These are phyloP conservation scores for Phaetusa simplex DNA, from an alignment of 2,113 vertebrate species.

Conservation along the genomic window DNA sequence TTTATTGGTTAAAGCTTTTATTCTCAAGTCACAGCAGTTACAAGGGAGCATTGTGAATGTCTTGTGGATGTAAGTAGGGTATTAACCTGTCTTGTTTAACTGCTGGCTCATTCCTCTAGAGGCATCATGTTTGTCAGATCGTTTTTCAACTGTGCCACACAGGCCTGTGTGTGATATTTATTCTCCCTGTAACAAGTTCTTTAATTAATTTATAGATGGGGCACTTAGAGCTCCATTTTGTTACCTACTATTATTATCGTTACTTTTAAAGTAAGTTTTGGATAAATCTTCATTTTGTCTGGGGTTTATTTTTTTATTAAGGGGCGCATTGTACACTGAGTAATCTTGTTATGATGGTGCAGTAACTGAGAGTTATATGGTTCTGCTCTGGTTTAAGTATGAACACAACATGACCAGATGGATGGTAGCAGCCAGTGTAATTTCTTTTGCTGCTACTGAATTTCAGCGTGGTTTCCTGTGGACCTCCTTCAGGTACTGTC, in stretches of 20 bases:
- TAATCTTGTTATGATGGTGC: neutral
- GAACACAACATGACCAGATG: neutral
- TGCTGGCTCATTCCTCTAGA: slow-evolving; percentile 58
- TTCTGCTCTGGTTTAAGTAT: neutral
- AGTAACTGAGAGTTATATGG: neutral
- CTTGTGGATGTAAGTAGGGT: slow-evolving; percentile 38
- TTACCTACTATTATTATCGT: neutral
- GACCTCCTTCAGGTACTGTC: neutral
- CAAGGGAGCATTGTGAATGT: slow-evolving; percentile 13
- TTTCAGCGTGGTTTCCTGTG: neutral
- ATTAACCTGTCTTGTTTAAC: slow-evolving; percentile 66
- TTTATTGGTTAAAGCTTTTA: slow-evolving; percentile 63
- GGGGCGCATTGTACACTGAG: neutral
- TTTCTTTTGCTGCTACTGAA: neutral
- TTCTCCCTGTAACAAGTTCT: slow-evolving; percentile 25
- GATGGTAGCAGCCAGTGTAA: neutral
- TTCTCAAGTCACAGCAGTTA: slow-evolving; percentile 14
- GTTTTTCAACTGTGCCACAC: slow-evolving; percentile 64
- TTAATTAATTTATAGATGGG: slow-evolving; percentile 26
- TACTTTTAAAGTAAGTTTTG: neutral
- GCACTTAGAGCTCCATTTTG: neutral
- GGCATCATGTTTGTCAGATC: slow-evolving; percentile 72
- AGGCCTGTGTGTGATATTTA: slow-evolving; percentile 28
- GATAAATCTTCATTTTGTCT: neutral
- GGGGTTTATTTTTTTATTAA: neutral